Conservation (phyloP, 2,113 vertebrate species). For the Stercorarius parasiticus region DNA sequence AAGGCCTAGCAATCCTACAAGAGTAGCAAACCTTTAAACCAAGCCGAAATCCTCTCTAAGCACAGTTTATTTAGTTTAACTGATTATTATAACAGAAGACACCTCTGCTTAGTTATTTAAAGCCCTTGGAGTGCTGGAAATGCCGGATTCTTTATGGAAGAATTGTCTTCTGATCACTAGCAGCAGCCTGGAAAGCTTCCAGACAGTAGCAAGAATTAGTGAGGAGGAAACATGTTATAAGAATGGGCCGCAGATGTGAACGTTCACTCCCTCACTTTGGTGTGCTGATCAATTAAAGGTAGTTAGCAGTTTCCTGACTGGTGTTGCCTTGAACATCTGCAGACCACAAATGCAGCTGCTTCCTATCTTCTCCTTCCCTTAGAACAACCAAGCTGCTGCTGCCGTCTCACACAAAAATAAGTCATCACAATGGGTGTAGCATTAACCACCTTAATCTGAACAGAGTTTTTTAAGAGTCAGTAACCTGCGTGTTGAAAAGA, state of each 20-base stretch:
- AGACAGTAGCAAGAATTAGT: slow-evolving; percentile 22
- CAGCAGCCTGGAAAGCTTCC: slow-evolving; percentile 39
- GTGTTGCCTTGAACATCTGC: slow-evolving; percentile 13
- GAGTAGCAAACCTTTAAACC: neutral
- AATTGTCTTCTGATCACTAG: neutral
- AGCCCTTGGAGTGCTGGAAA: neutral
- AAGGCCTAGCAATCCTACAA: neutral
- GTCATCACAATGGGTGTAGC: neutral
- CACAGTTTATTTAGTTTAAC: neutral
- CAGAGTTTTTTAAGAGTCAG: neutral
- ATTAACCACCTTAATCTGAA: neutral
- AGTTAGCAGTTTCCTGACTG: slow-evolving; percentile 29
- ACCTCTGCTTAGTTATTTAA: neutral
- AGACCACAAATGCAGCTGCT: neutral
- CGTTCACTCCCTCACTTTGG: neutral
- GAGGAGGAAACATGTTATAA: slow-evolving; percentile 6
- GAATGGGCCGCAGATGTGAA: slow-evolving; percentile 45
- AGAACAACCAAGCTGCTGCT: neutral
- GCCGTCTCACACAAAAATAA: neutral
- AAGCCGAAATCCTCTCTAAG: neutral
- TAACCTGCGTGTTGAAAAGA: neutral
- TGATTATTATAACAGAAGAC: neutral
- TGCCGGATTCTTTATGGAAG: neutral
- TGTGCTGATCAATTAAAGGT: slow-evolving; percentile 31
- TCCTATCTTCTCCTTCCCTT: neutral